Evolutionary conservation across 2,113 vertebrate species (phyloP), one percentile per base, ranked within the genome.

Genomic region (Heliornis fulica): DNA sequence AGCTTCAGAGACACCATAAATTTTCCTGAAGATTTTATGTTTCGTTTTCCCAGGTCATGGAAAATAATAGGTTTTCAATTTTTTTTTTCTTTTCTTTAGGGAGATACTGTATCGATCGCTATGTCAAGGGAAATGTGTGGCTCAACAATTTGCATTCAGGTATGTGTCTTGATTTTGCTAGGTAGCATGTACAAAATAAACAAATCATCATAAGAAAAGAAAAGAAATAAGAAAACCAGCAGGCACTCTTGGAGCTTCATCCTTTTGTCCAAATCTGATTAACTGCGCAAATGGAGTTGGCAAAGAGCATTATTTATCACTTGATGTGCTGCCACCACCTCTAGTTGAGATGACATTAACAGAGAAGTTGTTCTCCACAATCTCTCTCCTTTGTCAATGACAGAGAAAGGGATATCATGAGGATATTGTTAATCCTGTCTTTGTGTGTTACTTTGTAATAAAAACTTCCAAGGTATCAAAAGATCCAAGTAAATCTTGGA

Each of bases 131-230:
- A 97, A 89, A 86, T 96, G 89, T 98, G 97, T 66, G 76, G 54
- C 25, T 86, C 97, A 69, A 85, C 94, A 41, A 40, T 97, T 93
- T 98, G 97, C 79, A 95, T 98, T 92, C 94, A 96, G 97, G 97
- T 98, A 96, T 8, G 77, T 82, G 28, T 71, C n/a, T 61, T 84
- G 13, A 60, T 95, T 92, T 89, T 86, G 20, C 61, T 38, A 48
- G 23, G 15, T 92, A 63, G 21, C 40, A 10, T 71, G 12, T 61
- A 48, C 12, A 87, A 92, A 91, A 72, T 51, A 64, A 78, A 77
- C 21, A 82, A 65, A 43, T 65, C 1, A 69, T 36, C 1, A n/a
- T n/a, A 18, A 31, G 59, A 63, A 63, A 57, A 40, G 46, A 46
- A 19, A 54, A 51, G 34, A n/a, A 4, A 36, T 29, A 66, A 51